Percentiles rank a stretch among this genome's conserved stretches.
Evolutionary conservation across 2,888 invertebrate genomes (phyloP).

Genomic region (Liposcelis brunnea): DNA sequence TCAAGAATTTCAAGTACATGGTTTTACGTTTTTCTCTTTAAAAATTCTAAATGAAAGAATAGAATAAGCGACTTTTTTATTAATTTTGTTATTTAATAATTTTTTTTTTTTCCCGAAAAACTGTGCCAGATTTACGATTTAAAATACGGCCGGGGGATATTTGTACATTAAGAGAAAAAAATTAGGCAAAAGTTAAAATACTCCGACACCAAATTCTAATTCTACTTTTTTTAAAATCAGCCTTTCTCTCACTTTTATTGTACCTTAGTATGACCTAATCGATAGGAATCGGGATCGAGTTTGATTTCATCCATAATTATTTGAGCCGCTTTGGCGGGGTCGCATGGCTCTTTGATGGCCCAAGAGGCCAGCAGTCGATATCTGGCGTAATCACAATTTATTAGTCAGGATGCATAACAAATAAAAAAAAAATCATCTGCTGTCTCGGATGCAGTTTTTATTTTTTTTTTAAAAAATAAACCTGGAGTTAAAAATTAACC

Average conservation of each 20-base stretch:
- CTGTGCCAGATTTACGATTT: background rate
- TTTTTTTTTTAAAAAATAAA: background rate
- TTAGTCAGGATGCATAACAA: background rate
- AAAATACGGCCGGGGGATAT: background rate
- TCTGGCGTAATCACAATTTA: background rate
- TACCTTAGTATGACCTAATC: slow-evolving; percentile 98
- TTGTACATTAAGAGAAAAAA: background rate
- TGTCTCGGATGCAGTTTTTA: slow-evolving; percentile 8
- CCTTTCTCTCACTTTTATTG: slow-evolving; percentile 28
- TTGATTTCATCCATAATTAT: slow-evolving; percentile 65
- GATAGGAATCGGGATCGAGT: slow-evolving; percentile 81
- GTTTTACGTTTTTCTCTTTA: too few species aligned
- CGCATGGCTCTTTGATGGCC: slow-evolving; percentile 7
- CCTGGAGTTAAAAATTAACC: too few species aligned
- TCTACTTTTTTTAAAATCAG: background rate
- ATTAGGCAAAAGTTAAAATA: slow-evolving; percentile 2
- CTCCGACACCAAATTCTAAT: background rate
- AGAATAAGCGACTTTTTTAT: too few species aligned
- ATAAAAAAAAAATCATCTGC: slow-evolving; percentile 9
- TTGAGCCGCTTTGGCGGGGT: slow-evolving; percentile 46
- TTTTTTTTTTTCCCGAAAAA: too few species aligned
- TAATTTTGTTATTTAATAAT: too few species aligned
- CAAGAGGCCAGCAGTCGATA: slow-evolving; percentile 7
- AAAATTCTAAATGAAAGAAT: slow-evolving; percentile 14
- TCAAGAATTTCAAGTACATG: too few species aligned